A percentile compares a stretch with the other conserved stretches of the same genome.
Evolutionary conservation across 1,140 invertebrate genomes (phyloP).

Genomic region (Nylanderia fulva): DNA sequence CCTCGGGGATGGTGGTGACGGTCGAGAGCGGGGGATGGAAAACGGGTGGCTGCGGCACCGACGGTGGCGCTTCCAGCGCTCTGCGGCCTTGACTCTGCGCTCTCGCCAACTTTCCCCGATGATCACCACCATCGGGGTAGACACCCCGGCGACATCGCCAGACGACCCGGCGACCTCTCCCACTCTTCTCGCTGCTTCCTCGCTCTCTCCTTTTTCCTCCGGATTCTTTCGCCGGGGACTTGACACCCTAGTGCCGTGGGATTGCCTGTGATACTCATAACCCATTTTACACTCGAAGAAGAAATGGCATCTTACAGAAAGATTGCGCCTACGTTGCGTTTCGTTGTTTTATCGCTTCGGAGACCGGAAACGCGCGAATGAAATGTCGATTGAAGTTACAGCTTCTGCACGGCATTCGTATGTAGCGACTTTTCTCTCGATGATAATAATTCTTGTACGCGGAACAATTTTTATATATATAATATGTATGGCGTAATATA

Average conservation of each 20-base stretch:
- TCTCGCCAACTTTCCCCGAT: constrained; percentile 77
- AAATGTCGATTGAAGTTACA: background rate
- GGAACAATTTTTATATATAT: background rate
- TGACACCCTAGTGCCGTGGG: constrained; percentile 52
- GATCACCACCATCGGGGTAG: constrained; percentile 68
- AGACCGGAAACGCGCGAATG: background rate
- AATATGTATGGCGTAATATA: no score
- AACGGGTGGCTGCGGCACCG: constrained; percentile 63
- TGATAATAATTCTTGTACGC: background rate
- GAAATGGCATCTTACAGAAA: constrained; percentile 44
- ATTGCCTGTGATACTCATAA: constrained; percentile 69
- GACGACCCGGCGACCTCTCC: constrained; percentile 28
- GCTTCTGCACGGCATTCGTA: background rate
- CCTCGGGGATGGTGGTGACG: constrained; percentile 54
- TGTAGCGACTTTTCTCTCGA: background rate
- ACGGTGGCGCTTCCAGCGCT: constrained; percentile 70
- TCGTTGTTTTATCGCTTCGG: background rate
- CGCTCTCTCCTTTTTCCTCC: constrained; percentile 11
- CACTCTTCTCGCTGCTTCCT: background rate
- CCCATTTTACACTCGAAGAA: constrained; percentile 67
- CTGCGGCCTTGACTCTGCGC: constrained; percentile 83
- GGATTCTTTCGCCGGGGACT: constrained; percentile 64
- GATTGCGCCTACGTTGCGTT: background rate
- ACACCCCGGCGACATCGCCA: constrained; percentile 69
- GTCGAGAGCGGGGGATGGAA: constrained; percentile 10